Evolutionary conservation across 2,113 vertebrate genomes (phyloP).

Genomic region (Syngnathoides biaculeatus): DNA sequence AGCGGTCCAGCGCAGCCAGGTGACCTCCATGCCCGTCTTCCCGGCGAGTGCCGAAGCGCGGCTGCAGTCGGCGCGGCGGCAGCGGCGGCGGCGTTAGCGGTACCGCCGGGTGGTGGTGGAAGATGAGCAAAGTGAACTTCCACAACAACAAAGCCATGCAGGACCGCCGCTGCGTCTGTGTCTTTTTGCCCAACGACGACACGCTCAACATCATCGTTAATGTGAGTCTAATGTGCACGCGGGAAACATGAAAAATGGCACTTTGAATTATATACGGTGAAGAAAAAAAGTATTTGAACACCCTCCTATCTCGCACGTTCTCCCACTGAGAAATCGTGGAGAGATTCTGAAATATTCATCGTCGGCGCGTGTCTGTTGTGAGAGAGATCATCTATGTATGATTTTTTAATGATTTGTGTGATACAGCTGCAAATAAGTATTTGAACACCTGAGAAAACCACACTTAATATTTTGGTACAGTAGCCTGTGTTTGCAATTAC

Average conservation of each 20-base stretch:
- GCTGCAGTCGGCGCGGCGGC: conserved; percentile 34
- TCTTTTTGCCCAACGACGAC: conserved; percentile 95
- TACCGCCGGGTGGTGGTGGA: conserved; percentile 72
- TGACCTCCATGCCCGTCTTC: conserved; percentile 47
- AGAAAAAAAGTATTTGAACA: too few relatives aligned
- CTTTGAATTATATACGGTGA: too few relatives aligned
- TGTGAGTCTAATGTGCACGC: conserved; percentile 68
- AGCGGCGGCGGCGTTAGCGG: conserved; percentile 26
- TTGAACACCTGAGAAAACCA: too few relatives aligned
- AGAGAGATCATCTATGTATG: too few relatives aligned
- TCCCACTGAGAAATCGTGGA: too few relatives aligned
- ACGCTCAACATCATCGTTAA: conserved; percentile 96
- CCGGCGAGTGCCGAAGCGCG: conserved; percentile 52
- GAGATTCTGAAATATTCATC: too few relatives aligned
- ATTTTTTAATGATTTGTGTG: too few relatives aligned
- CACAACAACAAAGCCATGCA: conserved; percentile 99
- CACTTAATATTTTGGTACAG: too few relatives aligned
- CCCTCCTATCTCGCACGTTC: too few relatives aligned
- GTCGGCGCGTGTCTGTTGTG: too few relatives aligned
- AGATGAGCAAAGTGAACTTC: conserved; percentile 96
- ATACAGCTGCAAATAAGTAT: too few relatives aligned
- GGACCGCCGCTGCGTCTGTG: conserved; percentile 96
- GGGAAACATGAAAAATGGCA: neutral
- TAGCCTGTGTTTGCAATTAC: too few relatives aligned
- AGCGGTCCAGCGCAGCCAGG: conserved; percentile 36